phyloP scores from a whole-genome alignment of 2,888 invertebrate genomes.

The Darwinula stevensoni region DNA sequence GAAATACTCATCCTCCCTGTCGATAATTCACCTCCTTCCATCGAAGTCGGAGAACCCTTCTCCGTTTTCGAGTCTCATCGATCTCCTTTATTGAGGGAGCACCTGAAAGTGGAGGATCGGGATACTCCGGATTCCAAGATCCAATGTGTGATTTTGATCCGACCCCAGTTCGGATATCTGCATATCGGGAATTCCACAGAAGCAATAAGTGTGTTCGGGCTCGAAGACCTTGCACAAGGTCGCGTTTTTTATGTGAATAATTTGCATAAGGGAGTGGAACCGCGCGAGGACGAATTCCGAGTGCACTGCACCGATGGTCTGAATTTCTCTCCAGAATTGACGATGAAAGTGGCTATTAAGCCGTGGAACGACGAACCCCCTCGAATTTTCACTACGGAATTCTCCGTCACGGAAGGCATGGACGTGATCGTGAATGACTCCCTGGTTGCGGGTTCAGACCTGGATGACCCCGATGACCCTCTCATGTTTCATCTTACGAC shows the following conservation, averaged over 20 bases:
- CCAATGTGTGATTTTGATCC: constrained; percentile 13
- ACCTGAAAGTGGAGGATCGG: too few relatives aligned
- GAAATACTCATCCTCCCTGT: too few relatives aligned
- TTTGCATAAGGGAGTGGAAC: constrained; percentile 16
- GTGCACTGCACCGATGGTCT: constrained; percentile 16
- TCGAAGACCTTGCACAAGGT: constrained; percentile 13
- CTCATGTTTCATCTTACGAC: too few relatives aligned
- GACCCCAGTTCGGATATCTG: constrained; percentile 15
- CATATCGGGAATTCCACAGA: constrained; percentile 16
- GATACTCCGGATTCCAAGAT: constrained; percentile 14
- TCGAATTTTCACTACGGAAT: constrained; percentile 14
- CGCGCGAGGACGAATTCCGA: constrained; percentile 13
- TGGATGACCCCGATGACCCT: too few relatives aligned
- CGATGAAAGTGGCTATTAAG: constrained; percentile 13
- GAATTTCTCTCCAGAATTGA: constrained; percentile 13
- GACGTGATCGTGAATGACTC: constrained; percentile 15
- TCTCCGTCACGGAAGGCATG: constrained; percentile 16
- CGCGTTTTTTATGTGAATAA: constrained; percentile 16
- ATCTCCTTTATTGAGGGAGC: too few relatives aligned
- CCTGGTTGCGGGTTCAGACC: too few relatives aligned
- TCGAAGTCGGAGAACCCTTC: too few relatives aligned
- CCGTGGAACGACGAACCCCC: constrained; percentile 17
- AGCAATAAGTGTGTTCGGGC: constrained; percentile 14
- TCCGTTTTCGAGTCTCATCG: too few relatives aligned
- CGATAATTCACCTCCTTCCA: too few relatives aligned